Evolutionary conservation across 2,888 invertebrate species (phyloP).

Genomic region (Philonicus albiceps): DNA sequence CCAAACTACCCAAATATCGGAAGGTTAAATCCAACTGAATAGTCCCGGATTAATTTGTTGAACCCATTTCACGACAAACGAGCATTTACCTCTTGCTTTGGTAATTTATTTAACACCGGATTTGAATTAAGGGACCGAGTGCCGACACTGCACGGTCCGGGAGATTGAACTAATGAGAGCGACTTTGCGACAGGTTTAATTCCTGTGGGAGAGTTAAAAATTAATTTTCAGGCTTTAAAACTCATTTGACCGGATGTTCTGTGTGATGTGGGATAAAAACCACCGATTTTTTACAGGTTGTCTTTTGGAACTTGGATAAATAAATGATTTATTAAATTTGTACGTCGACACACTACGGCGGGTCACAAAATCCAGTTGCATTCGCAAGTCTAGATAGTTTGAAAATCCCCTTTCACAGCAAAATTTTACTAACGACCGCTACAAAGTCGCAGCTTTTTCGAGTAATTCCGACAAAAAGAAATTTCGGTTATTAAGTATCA

Average conservation of each 20-base stretch:
- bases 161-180: background rate
- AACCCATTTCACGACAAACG: slow-evolving; percentile 1
- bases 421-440: too few relatives aligned
- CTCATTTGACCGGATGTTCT: background rate
- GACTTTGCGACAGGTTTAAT: background rate
- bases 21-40: background rate
- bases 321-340: too few relatives aligned
- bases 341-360: too few relatives aligned
- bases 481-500: too few relatives aligned
- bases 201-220: background rate
- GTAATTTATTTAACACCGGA: slow-evolving; percentile 28
- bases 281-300: too few relatives aligned
- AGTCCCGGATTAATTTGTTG: slow-evolving; percentile 8
- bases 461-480: too few relatives aligned
- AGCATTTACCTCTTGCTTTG: slow-evolving; percentile 8
- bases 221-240: background rate
- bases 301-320: too few relatives aligned
- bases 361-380: too few relatives aligned
- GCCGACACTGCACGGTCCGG: background rate
- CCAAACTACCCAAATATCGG: background rate
- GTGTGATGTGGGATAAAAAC: background rate
- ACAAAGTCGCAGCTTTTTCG: too few relatives aligned
- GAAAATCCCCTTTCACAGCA: too few relatives aligned
- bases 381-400: too few relatives aligned
- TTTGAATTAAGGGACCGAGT: background rate